Base-by-base conservation (phyloP, 2,888 invertebrate genomes). In the Aleiodes leptofemur region DNA sequence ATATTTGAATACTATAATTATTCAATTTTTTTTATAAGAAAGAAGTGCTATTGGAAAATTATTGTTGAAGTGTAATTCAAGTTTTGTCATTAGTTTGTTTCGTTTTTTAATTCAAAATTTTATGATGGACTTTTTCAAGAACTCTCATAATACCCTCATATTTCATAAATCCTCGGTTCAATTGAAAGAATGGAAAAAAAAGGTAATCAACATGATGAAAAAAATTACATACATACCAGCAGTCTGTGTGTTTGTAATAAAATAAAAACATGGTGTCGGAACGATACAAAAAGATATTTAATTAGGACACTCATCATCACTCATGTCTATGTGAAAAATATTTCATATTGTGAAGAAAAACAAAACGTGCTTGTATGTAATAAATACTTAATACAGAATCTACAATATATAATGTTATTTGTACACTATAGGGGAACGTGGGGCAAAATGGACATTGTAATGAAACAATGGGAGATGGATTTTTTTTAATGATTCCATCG, bases 341-440 rank as follows among this genome's bases (percentile, higher is more conserved):
- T 80, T 81, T 80, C 78, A 79, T 81, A 81, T 78, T 81, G 80
- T 82, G 80, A 80, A 78, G 73, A 61, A 76, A 77, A 73, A 70
- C 64, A 55, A 69, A 73, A 82, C 80, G 81, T 79, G 82, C 82
- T 82, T 82, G 77, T 82, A 81, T 77, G 82, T 80, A 82, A 83
- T 80, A 83, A 82, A 83, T 82, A 82, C 79, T 78, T 81, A 81
- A 81, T 79, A 82, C 77, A 48, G 78, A 79, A 74, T 71, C 73
- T 68, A 69, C 2, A 23, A 23, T 23, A 23, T 64, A 43, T 56
- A 50, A 16, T 69, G 34, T 23, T 43, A 34, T 57, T 61, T 31
- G 3, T 11, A 9, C 43, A 43, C 8, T 43, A 43, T n/a, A n/a
- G n/a, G n/a, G n/a, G n/a, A n/a, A n/a, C n/a, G n/a, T n/a, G n/a